Percentiles rank a stretch among this genome's conserved stretches.
phyloP scores from a whole-genome alignment of 2,888 invertebrate genomes.

The Eupithecia pulchellata region DNA sequence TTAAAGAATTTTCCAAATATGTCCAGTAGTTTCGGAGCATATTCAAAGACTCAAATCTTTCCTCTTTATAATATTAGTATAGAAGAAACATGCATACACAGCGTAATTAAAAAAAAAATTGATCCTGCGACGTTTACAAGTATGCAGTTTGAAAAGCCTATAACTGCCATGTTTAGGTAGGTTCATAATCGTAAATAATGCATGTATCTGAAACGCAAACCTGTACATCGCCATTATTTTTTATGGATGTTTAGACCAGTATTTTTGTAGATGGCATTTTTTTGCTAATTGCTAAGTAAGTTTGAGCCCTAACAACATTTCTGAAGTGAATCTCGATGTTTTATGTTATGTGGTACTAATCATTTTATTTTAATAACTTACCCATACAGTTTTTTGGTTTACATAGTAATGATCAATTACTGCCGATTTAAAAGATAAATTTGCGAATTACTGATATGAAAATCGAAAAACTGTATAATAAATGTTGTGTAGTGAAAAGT shows the following conservation, averaged over 20 bases:
- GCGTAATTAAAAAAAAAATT: not conserved
- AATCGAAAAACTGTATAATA: slow-evolving; percentile 22
- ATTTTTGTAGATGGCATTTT: slow-evolving; percentile 7
- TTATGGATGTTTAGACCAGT: not conserved
- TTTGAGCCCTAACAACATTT: slow-evolving; percentile 30
- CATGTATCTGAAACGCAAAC: not conserved
- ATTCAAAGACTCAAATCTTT: too few species aligned
- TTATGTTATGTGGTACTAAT: slow-evolving; percentile 29
- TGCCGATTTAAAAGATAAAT: not conserved
- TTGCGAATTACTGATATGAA: slow-evolving; percentile 1
- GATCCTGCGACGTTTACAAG: not conserved
- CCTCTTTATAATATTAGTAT: too few species aligned
- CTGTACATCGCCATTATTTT: not conserved
- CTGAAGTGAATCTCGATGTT: slow-evolving; percentile 43
- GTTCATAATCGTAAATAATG: slow-evolving; percentile 1
- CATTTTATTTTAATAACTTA: slow-evolving; percentile 24
- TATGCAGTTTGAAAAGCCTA: not conserved
- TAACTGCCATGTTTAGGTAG: not conserved
- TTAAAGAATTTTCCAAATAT: too few species aligned
- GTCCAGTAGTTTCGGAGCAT: too few species aligned
- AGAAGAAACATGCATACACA: not conserved
- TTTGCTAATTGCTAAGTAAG: not conserved
- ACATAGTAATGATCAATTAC: not conserved
- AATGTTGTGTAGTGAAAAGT: slow-evolving; percentile 21
- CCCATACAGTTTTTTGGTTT: slow-evolving; percentile 29